Evolutionary conservation across 2,113 vertebrate genomes (phyloP).

Genomic region (Speoplatyrhinus poulsoni): DNA sequence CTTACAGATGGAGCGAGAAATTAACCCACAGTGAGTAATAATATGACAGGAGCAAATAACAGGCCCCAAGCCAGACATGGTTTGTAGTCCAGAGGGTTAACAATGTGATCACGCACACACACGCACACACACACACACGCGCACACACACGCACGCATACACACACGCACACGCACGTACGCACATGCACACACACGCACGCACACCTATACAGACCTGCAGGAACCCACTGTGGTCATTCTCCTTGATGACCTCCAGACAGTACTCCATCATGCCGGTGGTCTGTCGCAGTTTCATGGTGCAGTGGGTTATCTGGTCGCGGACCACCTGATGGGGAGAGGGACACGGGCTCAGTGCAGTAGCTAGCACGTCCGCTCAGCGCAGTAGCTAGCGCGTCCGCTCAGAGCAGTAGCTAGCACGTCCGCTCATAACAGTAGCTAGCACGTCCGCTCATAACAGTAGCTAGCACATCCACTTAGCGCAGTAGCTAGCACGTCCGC

Average conservation of each 20-base stretch:
- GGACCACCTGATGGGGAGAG: slow-evolving; percentile 83
- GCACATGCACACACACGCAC: background rate
- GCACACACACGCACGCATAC: background rate
- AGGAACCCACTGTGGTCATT: slow-evolving; percentile 96
- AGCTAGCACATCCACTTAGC: too few relatives aligned
- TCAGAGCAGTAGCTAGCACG: too few relatives aligned
- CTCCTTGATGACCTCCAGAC: slow-evolving; percentile 95
- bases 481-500: background rate
- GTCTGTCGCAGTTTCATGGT: slow-evolving; percentile 98
- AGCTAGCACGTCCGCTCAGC: too few relatives aligned
- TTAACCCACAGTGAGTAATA: slow-evolving; percentile 24
- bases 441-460: too few relatives aligned
- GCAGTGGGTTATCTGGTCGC: slow-evolving; percentile 98
- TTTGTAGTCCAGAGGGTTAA: too few relatives aligned
- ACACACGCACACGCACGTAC: background rate
- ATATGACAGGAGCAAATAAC: background rate
- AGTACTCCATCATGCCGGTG: slow-evolving; percentile 97
- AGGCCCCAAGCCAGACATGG: too few relatives aligned
- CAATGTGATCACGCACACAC: background rate
- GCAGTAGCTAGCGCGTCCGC: too few relatives aligned
- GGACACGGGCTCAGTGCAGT: background rate
- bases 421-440: too few relatives aligned
- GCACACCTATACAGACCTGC: slow-evolving; percentile 77
- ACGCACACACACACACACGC: slow-evolving; percentile 9
- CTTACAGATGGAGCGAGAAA: slow-evolving; percentile 23